Base-by-base conservation (phyloP, 2,113 vertebrate genomes). In the Tautogolabrus adspersus region DNA sequence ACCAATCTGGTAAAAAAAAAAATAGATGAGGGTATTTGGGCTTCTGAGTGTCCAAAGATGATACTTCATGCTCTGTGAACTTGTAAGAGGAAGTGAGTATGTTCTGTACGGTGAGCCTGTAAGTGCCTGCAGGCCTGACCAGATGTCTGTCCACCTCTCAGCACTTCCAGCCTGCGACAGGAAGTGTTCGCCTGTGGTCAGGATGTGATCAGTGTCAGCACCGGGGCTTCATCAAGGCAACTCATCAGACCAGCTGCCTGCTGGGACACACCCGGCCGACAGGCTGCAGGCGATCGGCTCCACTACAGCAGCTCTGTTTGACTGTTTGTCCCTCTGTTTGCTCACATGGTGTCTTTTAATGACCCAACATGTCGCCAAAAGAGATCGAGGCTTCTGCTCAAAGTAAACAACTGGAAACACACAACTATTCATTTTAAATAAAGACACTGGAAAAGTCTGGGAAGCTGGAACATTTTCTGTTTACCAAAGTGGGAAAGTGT, bases 171-270 rank as follows among this genome's bases (percentile, higher is more conserved):
- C 60, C 12, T 66, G 68, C 62, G 71, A 87, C 80, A 79, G 88
- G 88, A 88, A 87, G 69, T 56, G 63, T 64, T 81, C 15, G 75
- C 83, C 86, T 56, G 77, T 6, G 68, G 87, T 76, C 85, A 88
- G 81, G 85, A 90, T 66, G 66, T 79, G 74, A 76, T 89, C 83
- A 18, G 75, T 73, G 82, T 88, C 82, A 84, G 55, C 70, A 51
- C 37, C 3, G 16, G 62, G 52, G n/a, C 59, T 56, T 75, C 77
- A 56, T 16, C 80, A 49, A 52, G 42, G 30, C 30, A 23, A 26
- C 70, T 82, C 66, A 69, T 84, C 88, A 77, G 65, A 42, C 77
- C 75, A 42, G 65, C 52, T 44, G 72, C 66, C 23, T 75, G 59
- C 66, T 68, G 74, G 77, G 77, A 87, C 83, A 61, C 21, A 5